Evolutionary conservation across 2,797 vertebrate species (phyloP).

Genomic region (Florisuga fusca): DNA sequence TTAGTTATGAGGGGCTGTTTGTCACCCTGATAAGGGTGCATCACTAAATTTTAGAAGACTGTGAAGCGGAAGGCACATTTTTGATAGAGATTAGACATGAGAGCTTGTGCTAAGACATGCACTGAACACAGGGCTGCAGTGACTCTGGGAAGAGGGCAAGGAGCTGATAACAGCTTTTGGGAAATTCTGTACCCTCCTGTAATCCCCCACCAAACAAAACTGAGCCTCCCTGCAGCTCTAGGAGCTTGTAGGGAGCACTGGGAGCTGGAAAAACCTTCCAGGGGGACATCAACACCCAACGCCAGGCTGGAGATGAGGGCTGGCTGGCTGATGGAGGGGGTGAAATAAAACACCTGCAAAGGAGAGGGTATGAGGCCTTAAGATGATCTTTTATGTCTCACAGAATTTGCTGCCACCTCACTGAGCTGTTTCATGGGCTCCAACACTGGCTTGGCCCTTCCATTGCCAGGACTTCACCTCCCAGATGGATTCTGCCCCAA

Average conservation of each 20-base stretch:
- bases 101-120: not conserved
- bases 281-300: not conserved
- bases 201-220: not conserved
- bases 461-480: not conserved
- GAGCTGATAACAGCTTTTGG: not conserved
- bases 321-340: not conserved
- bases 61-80: not conserved
- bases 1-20: not conserved
- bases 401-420: not conserved
- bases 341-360: rapidly evolving
- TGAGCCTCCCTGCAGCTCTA: not conserved
- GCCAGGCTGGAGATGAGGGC: not conserved
- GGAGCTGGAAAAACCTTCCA: not conserved
- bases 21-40: not conserved
- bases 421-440: not conserved
- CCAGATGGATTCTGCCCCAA: not conserved
- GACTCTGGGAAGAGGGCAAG: not conserved
- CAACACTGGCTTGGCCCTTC: not conserved
- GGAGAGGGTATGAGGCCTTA: not conserved
- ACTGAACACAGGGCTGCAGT: not conserved
- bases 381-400: not conserved
- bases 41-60: not conserved
- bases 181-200: not conserved
- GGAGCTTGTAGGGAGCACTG: not conserved
- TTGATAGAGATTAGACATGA: not conserved